Evolutionary conservation across 2,888 invertebrate species (phyloP).

Genomic region (Morpho deidamia): DNA sequence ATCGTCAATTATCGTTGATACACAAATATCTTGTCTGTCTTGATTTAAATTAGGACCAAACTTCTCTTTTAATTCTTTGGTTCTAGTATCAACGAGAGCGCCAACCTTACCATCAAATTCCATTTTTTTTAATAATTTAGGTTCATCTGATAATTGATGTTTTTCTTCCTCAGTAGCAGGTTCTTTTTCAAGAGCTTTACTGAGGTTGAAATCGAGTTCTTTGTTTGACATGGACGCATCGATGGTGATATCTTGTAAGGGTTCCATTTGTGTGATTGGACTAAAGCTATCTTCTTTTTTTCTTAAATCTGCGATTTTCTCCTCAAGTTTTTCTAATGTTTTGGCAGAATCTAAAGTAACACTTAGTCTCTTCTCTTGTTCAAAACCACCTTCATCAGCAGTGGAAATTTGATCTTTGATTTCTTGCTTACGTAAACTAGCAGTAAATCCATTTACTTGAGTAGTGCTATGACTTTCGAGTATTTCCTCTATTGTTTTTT

Average conservation of each 20-base stretch:
- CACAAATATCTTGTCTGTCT: conserved; percentile 14
- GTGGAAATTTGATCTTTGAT: conserved; percentile 8
- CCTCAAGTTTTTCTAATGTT: conserved; percentile 67
- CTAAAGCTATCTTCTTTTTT: conserved; percentile 38
- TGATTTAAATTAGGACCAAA: conserved; percentile 26
- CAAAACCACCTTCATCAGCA: conserved; percentile 4
- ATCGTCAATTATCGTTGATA: conserved; percentile 4
- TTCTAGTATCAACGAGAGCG: background rate
- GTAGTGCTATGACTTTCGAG: background rate
- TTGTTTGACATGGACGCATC: conserved; percentile 35
- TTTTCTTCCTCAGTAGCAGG: conserved; percentile 37
- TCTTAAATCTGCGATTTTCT: conserved; percentile 60
- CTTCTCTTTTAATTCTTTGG: conserved; percentile 14
- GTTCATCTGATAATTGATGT: background rate
- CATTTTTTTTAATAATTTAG: no score
- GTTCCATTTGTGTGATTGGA: no score
- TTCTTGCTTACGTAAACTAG: conserved; percentile 10
- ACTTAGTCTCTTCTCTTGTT: conserved; percentile 40
- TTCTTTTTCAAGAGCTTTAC: conserved; percentile 47
- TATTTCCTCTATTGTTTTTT: conserved; percentile 13
- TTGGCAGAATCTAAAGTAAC: conserved; percentile 56
- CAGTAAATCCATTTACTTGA: conserved; percentile 15
- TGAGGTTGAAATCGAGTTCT: conserved; percentile 39
- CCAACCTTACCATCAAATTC: background rate
- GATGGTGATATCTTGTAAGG: conserved; percentile 31